Conservation (phyloP, 2,797 vertebrate genomes). For the Hypotaenidia philippensis region DNA sequence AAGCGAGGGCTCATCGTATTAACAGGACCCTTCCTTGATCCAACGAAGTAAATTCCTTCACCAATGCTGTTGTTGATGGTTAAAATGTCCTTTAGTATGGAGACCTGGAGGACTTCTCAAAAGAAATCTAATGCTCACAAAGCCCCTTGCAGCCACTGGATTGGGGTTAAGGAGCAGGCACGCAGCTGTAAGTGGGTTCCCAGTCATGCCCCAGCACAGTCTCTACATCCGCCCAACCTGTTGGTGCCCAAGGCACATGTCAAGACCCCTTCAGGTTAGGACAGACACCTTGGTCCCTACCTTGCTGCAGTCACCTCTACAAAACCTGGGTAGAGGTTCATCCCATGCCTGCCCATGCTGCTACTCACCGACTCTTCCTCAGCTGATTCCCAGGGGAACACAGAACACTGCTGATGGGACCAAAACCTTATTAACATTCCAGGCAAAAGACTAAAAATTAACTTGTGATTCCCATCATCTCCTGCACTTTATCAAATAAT, state of each 20-base stretch:
- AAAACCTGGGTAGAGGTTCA: not conserved
- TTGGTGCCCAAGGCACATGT: not conserved
- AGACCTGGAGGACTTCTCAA: not conserved
- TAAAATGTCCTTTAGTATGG: not conserved
- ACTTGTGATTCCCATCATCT: not conserved
- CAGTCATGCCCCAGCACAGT: not conserved
- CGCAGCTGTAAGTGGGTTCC: fast-evolving
- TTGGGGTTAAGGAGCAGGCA: not conserved
- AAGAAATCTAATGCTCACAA: not conserved
- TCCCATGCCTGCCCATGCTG: fast-evolving
- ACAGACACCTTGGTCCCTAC: not conserved
- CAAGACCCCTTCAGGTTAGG: not conserved
- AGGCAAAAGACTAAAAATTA: not conserved
- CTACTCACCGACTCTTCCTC: not conserved
- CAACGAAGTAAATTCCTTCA: not conserved
- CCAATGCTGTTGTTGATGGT: not conserved
- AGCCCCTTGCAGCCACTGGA: not conserved
- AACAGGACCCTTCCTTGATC: not conserved
- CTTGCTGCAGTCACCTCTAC: not conserved
- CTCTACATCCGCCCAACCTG: not conserved
- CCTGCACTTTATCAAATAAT: not conserved
- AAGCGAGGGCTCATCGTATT: not conserved
- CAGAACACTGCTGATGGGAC: not conserved
- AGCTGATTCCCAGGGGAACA: not conserved
- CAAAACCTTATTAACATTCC: not conserved